Percentiles rank a stretch among this genome's conserved stretches.
Conservation (phyloP, 2,888 invertebrate species). For the Sinelater perroti region DNA sequence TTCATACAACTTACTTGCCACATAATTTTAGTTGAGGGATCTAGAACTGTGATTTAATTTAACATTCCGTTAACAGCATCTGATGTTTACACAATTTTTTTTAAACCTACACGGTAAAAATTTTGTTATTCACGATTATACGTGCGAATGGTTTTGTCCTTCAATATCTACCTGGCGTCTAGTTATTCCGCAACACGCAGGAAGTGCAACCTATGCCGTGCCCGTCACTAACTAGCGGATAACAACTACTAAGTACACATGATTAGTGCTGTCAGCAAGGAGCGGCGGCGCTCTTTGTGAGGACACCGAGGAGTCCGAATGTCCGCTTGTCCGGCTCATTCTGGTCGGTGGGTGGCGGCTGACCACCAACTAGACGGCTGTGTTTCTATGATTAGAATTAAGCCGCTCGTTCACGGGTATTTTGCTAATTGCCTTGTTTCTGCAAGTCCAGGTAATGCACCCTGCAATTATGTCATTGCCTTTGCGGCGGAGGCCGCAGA, state of each 20-base stretch:
- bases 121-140: no score
- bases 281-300: constrained; percentile 36
- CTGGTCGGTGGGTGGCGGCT: constrained; percentile 43
- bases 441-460: constrained; percentile 29
- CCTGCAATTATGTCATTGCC: constrained; percentile 29
- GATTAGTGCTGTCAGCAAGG: constrained; percentile 44
- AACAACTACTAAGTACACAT: constrained; percentile 43
- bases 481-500: constrained; percentile 25
- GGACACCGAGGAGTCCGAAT: constrained; percentile 31
- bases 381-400: constrained; percentile 41
- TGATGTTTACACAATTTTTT: no score
- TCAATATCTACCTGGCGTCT: no score
- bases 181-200: constrained; percentile 28
- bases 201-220: constrained; percentile 26
- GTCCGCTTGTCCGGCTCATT: constrained; percentile 35
- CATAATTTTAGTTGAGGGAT: no score
- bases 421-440: constrained; percentile 44
- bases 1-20: no score
- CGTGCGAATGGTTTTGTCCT: no score
- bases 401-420: constrained; percentile 39
- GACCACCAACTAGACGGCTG: constrained; percentile 31
- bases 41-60: no score
- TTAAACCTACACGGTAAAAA: no score
- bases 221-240: constrained; percentile 42
- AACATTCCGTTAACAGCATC: no score